Conservation (phyloP, 2,113 vertebrate species). For the Nanorana parkeri region DNA sequence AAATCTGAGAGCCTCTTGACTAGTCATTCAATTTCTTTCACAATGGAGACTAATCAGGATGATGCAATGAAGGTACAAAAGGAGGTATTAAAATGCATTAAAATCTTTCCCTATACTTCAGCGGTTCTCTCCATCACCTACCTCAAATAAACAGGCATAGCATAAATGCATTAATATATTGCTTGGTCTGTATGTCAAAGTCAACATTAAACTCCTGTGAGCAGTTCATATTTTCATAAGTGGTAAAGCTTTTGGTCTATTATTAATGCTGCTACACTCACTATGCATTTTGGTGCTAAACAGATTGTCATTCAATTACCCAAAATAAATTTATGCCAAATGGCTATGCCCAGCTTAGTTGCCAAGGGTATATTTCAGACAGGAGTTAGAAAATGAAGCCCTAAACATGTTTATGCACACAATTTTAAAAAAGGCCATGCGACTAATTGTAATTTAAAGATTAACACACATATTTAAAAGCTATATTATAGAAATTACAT, state of each 20-base stretch:
- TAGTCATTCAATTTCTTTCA: constrained; percentile 48
- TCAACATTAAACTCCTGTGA: background rate
- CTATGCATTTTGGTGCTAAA: background rate
- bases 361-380: background rate
- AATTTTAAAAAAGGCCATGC: background rate
- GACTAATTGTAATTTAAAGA: too few relatives aligned
- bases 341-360: constrained; percentile 23
- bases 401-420: background rate
- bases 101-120: constrained; percentile 30
- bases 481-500: too few relatives aligned
- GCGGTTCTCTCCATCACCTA: background rate
- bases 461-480: too few relatives aligned
- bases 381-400: background rate
- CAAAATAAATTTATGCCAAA: background rate
- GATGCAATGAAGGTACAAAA: constrained; percentile 20
- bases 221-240: background rate
- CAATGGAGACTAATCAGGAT: constrained; percentile 44
- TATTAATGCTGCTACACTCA: background rate
- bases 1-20: constrained; percentile 45
- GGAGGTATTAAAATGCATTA: constrained; percentile 46
- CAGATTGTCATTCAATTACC: background rate
- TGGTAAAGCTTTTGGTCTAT: background rate
- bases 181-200: background rate
- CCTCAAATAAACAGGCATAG: constrained; percentile 26
- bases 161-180: constrained; percentile 11